These are phyloP conservation scores for Drosophila dives DNA, from an alignment of 2,888 invertebrate species.

Conservation along the genomic window DNA sequence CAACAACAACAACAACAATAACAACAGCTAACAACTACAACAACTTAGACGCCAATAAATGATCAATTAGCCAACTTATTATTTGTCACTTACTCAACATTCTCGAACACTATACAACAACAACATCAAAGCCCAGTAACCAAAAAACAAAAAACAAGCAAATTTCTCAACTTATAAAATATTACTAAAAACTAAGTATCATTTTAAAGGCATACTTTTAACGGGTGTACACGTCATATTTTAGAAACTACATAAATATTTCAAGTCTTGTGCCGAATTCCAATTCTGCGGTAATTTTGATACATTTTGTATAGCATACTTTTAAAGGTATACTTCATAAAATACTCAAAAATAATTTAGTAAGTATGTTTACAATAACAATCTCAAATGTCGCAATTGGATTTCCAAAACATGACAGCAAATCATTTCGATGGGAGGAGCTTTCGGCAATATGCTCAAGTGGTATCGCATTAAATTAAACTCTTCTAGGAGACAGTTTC, in stretches of 20 bases:
- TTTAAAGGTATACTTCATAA: conserved; percentile 13
- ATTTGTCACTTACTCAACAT: conserved; percentile 41
- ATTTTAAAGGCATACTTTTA: conserved; percentile 45
- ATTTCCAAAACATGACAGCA: conserved; percentile 27
- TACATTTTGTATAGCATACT: conserved; percentile 16
- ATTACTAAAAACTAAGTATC: background rate
- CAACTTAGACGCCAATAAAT: conserved; percentile 41
- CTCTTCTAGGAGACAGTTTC: conserved; percentile 55
- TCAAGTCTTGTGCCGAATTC: conserved; percentile 22
- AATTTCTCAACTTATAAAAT: conserved; percentile 1
- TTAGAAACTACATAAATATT: conserved; percentile 40
- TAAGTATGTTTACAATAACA: conserved; percentile 5
- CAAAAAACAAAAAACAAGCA: conserved; percentile 10
- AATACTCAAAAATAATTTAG: conserved; percentile 5
- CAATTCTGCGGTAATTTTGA: conserved; percentile 35
- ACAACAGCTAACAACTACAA: conserved; percentile 33
- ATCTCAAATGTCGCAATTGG: conserved; percentile 16
- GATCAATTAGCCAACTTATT: conserved; percentile 36
- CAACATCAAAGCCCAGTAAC: conserved; percentile 15
- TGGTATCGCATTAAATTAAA: conserved; percentile 53
- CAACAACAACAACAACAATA: conserved; percentile 32
- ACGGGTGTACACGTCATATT: conserved; percentile 44
- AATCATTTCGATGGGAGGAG: conserved; percentile 47
- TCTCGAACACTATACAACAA: conserved; percentile 22
- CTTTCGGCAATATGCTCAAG: conserved; percentile 57